Conservation (phyloP, 2,888 invertebrate genomes). For the Euphydryas editha region DNA sequence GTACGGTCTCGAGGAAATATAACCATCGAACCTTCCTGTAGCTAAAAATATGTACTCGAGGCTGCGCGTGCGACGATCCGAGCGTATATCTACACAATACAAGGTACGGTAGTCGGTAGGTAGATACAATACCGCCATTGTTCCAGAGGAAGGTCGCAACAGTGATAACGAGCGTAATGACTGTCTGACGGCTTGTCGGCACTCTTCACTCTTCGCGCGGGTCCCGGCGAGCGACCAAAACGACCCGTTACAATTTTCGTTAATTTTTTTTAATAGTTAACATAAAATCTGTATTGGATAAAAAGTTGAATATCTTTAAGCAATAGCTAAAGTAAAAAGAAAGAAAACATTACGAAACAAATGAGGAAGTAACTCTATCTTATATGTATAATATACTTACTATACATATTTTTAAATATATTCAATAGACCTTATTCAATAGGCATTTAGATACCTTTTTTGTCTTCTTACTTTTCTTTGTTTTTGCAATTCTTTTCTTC, state of each 20-base stretch:
- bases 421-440: conserved; percentile 34
- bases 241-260: too few species aligned
- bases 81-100: conserved; percentile 39
- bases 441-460: conserved; percentile 8
- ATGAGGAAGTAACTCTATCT: conserved; percentile 34
- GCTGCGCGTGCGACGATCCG: conserved; percentile 71
- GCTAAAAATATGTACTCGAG: conserved; percentile 79
- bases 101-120: conserved; percentile 35
- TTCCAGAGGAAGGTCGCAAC: conserved; percentile 62
- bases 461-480: conserved; percentile 15
- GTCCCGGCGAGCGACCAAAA: too few species aligned
- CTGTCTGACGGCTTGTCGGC: conserved; percentile 33
- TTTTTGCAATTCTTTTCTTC: background rate
- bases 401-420: conserved; percentile 28
- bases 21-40: conserved; percentile 72
- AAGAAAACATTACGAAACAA: conserved; percentile 26
- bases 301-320: background rate
- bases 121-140: conserved; percentile 52
- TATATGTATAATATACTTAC: too few species aligned
- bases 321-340: background rate
- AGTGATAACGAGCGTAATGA: conserved; percentile 47
- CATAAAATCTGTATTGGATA: background rate
- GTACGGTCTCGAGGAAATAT: conserved; percentile 66
- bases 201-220: conserved; percentile 31
- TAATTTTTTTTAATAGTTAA: background rate